Percentiles rank a stretch among this genome's conserved stretches.
Conservation (phyloP, 2,888 invertebrate genomes). For the Coelogynopora nodosa region DNA sequence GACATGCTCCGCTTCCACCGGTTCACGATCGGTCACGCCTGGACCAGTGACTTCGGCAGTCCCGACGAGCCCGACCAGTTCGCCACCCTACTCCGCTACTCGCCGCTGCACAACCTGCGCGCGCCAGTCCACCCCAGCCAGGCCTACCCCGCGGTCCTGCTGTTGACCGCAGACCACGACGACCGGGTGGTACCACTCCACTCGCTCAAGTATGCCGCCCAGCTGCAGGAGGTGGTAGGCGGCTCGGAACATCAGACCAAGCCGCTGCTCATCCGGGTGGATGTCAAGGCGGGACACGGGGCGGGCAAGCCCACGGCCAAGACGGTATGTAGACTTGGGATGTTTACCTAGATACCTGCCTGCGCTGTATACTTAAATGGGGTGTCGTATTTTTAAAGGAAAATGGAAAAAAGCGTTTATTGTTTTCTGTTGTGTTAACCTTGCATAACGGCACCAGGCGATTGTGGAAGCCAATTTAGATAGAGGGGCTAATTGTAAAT, state of each 20-base stretch:
- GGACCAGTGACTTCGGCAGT: slow-evolving; percentile 91
- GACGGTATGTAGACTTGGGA: slow-evolving; percentile 71
- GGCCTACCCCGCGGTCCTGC: slow-evolving; percentile 83
- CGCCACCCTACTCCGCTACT: slow-evolving; percentile 66
- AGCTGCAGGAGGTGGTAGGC: slow-evolving; percentile 75
- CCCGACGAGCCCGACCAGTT: slow-evolving; percentile 80
- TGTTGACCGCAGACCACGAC: slow-evolving; percentile 94
- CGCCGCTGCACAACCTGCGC: slow-evolving; percentile 84
- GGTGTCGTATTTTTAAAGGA: no score
- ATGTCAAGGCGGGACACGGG: slow-evolving; percentile 94
- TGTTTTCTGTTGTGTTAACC: no score
- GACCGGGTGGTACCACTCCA: slow-evolving; percentile 95
- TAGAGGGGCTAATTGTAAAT: no score
- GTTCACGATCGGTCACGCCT: slow-evolving; percentile 90
- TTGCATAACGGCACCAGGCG: no score
- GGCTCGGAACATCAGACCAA: slow-evolving; percentile 68
- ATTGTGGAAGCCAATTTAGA: no score
- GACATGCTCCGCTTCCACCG: slow-evolving; percentile 96
- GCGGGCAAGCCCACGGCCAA: slow-evolving; percentile 92
- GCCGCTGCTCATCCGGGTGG: slow-evolving; percentile 81
- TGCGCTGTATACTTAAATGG: no score
- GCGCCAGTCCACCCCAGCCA: slow-evolving; percentile 64
- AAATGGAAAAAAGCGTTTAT: no score
- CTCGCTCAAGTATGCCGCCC: slow-evolving; percentile 87
- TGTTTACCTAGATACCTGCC: no score